Evolutionary conservation across 1,140 invertebrate species (phyloP), one percentile per base, ranked within the genome.

Genomic region (Littorina saxatilis): DNA sequence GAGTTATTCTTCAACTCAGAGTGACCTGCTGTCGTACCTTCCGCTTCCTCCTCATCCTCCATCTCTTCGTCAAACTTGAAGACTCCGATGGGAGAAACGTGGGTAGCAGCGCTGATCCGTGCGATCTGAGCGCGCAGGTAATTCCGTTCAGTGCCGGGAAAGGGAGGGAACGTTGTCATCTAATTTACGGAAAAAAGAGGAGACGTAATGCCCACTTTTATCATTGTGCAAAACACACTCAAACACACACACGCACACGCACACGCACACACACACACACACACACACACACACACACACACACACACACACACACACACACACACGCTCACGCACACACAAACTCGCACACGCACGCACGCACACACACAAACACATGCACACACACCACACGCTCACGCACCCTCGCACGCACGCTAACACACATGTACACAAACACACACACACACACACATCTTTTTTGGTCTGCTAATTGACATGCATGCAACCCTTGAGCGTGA

Each of bases 81-180:
- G 47, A 86, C 89, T 27, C 90, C 90, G 35, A 86, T 83, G 0
- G 90, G 90, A 43, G 88, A 90, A 17, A 90, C 83, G 17, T 84
- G 86, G 0, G 88, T 90, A 23, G 83, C 68, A 1, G 88, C 84
- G 20, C 82, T 86, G 70, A 90, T 90, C 15, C 90, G 88, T n/a
- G 90, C 88, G 76, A 90, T 88, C 82, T 90, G 90, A 20, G 88
- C 88, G 13, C 88, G 86, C 63, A 90, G 83, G 58, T 86, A 89
- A 68, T 89, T 86, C 37, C 66, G 81, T 78, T 90, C 90, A 32
- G 79, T 55, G 13, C 90, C 88, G 27, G 88, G 88, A 80, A 90
- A 90, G n/a, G 88, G 88, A 35, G 90, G 90, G 76, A 84, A 84
- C 0, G 84, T 78, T n/a, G 84, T 81, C n/a, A 91, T 80, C 88